Evolutionary conservation across 2,797 vertebrate genomes (phyloP), one percentile per base, ranked within the genome.

Genomic region (Crocodylus rhombifer): DNA sequence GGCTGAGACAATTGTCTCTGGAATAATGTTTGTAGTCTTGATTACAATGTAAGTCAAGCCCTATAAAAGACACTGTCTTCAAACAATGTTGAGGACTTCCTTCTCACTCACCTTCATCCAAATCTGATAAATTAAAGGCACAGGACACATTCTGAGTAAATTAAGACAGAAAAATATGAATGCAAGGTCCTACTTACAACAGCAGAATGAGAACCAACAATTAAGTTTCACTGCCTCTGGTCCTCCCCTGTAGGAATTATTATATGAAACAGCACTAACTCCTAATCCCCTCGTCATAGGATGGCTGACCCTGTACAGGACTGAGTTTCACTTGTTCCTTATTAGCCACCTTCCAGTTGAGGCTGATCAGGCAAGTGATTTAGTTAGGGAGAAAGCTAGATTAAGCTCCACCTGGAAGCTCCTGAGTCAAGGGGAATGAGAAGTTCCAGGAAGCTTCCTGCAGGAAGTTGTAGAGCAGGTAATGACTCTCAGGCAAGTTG

Each of bases 131-230:
- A 42, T 42, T 42, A 42, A 42, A 42, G 42, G 42, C 42, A 42
- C 42, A 42, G 42, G 42, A 42, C 42, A 42, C 82, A 91, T 36
- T 14, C 73, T 60, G 94, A 90, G 91, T 95, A 95, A 94, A 96
- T 95, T 81, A 94, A 79, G 63, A 82, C 56, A 85, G 75, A 75
- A 83, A 90, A 80, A 93, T 90, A 42, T 42, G 42, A 42, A 42
- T 42, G 42, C 93, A 90, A 56, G 93, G 0, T 57, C 73, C 67
- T 91, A 36, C 61, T 90, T 67, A 25, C 18, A 63, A 78, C 42
- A 42, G 84, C 60, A 81, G 79, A 75, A 87, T n/a, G 88, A 71
- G 91, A 74, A 69, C 36, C 67, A 30, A 33, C 89, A 83, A 73
- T 81, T 86, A 94, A 79, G 30, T 20, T 7, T 1, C 51, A 89